A percentile compares a stretch with the other conserved stretches of the same genome.
Evolutionary conservation across 2,797 vertebrate species (phyloP).

Genomic region (Acrossocheilus fasciatus): DNA sequence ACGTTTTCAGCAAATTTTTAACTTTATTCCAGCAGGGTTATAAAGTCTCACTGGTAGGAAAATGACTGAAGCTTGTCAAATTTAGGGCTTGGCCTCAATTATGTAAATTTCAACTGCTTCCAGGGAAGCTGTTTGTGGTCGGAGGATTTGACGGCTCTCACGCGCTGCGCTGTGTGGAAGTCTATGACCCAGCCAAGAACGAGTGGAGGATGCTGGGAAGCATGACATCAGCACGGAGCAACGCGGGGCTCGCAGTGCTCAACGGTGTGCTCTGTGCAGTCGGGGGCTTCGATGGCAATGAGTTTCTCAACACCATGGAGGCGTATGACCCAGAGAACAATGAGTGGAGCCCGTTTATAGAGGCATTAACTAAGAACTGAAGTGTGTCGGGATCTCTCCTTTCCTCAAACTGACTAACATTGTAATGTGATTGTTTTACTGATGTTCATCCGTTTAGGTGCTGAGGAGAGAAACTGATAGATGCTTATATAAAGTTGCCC

Average conservation of each 20-base stretch:
- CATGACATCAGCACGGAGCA: slow-evolving; percentile 93
- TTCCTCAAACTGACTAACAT: slow-evolving; percentile 87
- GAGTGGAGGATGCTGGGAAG: slow-evolving; percentile 95
- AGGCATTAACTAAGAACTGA: slow-evolving; percentile 77
- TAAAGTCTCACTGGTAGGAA: background rate
- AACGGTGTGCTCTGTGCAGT: slow-evolving; percentile 87
- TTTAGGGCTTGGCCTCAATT: background rate
- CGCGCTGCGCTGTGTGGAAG: slow-evolving; percentile 91
- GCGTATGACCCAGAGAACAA: slow-evolving; percentile 87
- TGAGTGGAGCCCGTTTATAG: slow-evolving; percentile 91
- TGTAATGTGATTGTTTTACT: slow-evolving; percentile 91
- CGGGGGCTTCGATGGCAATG: slow-evolving; percentile 96
- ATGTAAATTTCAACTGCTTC: background rate
- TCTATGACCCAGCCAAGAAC: slow-evolving; percentile 90
- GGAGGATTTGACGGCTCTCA: slow-evolving; percentile 95
- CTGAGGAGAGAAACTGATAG: slow-evolving; percentile 63
- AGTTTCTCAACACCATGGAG: slow-evolving; percentile 96
- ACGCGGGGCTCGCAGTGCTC: slow-evolving; percentile 88
- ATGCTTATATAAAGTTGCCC: slow-evolving; percentile 76
- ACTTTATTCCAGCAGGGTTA: background rate
- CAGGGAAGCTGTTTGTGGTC: slow-evolving; percentile 92
- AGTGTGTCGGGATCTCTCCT: slow-evolving; percentile 63
- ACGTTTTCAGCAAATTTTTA: background rate
- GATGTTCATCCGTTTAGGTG: slow-evolving; percentile 81
- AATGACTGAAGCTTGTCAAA: background rate